Evolutionary conservation across 2,113 vertebrate genomes (phyloP), one percentile per base, ranked within the genome.

Genomic region (Microcebus griseorufus): DNA sequence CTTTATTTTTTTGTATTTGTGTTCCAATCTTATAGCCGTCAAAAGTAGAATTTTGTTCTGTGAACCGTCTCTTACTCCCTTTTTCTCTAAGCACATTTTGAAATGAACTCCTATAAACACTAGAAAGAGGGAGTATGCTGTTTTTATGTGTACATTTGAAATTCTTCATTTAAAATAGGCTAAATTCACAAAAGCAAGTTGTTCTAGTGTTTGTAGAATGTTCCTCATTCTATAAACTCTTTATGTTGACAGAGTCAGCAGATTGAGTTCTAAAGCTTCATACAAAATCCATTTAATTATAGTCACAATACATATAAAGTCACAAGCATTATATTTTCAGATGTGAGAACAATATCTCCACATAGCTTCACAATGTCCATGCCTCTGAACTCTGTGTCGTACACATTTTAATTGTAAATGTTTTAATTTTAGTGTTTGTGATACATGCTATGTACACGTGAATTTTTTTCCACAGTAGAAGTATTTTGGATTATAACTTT

Each of bases 41-140:
- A 34, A 95, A 98, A 94, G 84, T 64, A 97, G 93, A 98, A 91
- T 45, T 96, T 91, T 93, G 12, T 91, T 96, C 73, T 92, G 12
- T 88, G 86, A 13, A 64, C 27, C 1, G 27, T 64, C 9, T 70
- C 17, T 93, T 79, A 60, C 3, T 89, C 18, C 37, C 5, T 70
- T 95, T 92, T 79, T 51, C 39, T 92, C 5, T 94, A 73, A 75
- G 86, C 37, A 3, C 48, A 17, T 83, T 85, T 79, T 93, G 48
- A 85, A 86, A 80, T 32, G 65, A 62, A 80, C 48, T 93, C 48
- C 16, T 94, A 10, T 62, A 78, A 73, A 32, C n/a, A 11, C 64
- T 86, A 81, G 9, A 37, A 84, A 94, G n/a, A 92, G 10, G 34
- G 18, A 39, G 7, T 11, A 45, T 73, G 34, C 48, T 53, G 32